A percentile compares a stretch with the other conserved stretches of the same genome.
phyloP scores from a whole-genome alignment of 2,113 vertebrate genomes.

The Gadus chalcogrammus region DNA sequence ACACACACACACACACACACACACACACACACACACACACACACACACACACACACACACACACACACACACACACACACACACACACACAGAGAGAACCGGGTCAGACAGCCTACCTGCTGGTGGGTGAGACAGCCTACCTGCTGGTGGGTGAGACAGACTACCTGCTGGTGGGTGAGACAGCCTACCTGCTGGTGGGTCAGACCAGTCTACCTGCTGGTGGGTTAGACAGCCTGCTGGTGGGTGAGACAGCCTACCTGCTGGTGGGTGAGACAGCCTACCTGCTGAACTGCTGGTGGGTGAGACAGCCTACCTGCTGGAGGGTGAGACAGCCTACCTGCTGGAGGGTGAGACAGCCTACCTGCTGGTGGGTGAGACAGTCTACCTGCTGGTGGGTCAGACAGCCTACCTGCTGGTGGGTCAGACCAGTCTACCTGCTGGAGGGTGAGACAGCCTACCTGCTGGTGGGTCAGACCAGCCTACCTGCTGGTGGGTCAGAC shows the following conservation, averaged over 20 bases:
- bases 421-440: constrained; percentile 87
- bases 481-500: constrained; percentile 13
- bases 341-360: too few species aligned
- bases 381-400: constrained; percentile 73
- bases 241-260: constrained; percentile 52
- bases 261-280: constrained; percentile 93
- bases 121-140: too few species aligned
- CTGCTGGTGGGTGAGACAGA: not conserved
- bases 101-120: not conserved
- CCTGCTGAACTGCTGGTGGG: constrained; percentile 53
- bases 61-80: too few species aligned
- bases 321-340: too few species aligned
- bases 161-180: constrained; percentile 14
- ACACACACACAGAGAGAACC: not conserved
- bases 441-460: too few species aligned
- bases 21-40: not conserved
- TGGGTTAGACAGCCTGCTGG: constrained; percentile 10
- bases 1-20: too few species aligned
- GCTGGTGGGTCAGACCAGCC: not conserved
- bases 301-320: constrained; percentile 14
- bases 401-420: constrained; percentile 78
- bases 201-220: constrained; percentile 85
- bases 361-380: constrained; percentile 91
- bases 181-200: constrained; percentile 80
- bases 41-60: not conserved